Base-by-base conservation (phyloP, 2,888 invertebrate genomes). In the Eumacrocentrus americanus region DNA sequence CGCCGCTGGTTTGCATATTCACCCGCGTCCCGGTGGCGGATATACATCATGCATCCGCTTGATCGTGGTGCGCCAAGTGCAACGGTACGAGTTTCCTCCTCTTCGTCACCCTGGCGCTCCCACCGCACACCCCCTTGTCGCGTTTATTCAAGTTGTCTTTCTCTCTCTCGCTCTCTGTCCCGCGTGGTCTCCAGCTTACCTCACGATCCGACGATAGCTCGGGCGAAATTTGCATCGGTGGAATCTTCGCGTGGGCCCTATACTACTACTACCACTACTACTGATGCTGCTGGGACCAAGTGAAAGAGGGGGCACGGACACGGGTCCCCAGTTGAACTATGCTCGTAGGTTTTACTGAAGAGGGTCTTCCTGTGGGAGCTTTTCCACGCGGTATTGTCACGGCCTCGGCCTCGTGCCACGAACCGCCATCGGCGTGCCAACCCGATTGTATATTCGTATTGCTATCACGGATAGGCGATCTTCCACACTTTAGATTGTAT, bases 201-300 rank as follows among this genome's bases (percentile, higher is more conserved):
- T 78, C 79, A 80, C 80, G 80, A 80, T 80, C 71, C 70, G 67
- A 64, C 79, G 77, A 78, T 77, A 77, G 74, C 72, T 69, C 63
- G 64, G 60, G 67, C 65, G 65, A 74, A 80, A 80, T 80, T 80
- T 80, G 79, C 80, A 80, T 80, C 76, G 68, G 70, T 73, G 80
- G 80, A 80, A 79, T 80, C 74, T 74, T 70, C 74, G 72, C 76
- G 74, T 76, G 75, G 73, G 73, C 70, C n/a, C n/a, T n/a, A n/a
- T n/a, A n/a, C n/a, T n/a, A n/a, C n/a, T n/a, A n/a, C n/a, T n/a
- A n/a, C n/a, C n/a, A n/a, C n/a, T n/a, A n/a, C n/a, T n/a, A n/a
- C n/a, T n/a, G n/a, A n/a, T n/a, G n/a, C n/a, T n/a, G n/a, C n/a
- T n/a, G n/a, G n/a, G n/a, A n/a, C n/a, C n/a, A n/a, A n/a, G n/a